A percentile compares a stretch with the other conserved stretches of the same genome.
phyloP scores from a whole-genome alignment of 2,797 vertebrate species.

The Miichthys miiuy region DNA sequence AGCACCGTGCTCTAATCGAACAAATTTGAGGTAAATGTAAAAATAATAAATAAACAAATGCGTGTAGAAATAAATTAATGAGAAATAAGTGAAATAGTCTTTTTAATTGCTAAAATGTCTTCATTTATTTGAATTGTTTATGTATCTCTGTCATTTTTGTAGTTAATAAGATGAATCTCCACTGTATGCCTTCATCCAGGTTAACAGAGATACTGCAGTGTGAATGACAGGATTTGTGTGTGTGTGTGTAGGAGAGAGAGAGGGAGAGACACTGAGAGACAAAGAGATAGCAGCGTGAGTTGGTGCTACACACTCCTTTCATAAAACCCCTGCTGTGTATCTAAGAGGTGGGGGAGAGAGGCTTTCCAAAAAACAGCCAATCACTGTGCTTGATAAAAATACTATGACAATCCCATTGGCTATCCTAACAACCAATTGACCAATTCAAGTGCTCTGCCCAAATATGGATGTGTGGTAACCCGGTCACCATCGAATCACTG shows the following conservation, averaged over 20 bases:
- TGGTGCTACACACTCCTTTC: background rate
- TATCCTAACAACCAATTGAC: conserved; percentile 5
- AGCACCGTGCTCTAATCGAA: too few species aligned
- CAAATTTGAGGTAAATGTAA: too few species aligned
- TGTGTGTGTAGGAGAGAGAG: background rate
- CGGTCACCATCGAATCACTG: conserved; percentile 15
- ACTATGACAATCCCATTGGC: conserved; percentile 12
- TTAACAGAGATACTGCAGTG: conserved; percentile 1
- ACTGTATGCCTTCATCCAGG: background rate
- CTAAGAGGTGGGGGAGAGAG: conserved; percentile 10
- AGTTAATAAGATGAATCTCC: background rate
- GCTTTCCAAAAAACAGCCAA: conserved; percentile 31
- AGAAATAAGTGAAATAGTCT: too few species aligned
- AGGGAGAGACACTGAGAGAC: background rate
- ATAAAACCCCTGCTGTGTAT: conserved; percentile 26
- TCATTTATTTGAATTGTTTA: too few species aligned
- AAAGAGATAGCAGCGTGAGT: background rate
- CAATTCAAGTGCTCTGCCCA: conserved; percentile 27
- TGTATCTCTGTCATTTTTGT: too few species aligned
- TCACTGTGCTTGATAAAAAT: background rate
- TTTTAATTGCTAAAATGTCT: too few species aligned
- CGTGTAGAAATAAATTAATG: too few species aligned
- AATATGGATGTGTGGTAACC: conserved; percentile 32
- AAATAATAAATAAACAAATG: too few species aligned
- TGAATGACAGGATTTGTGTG: conserved; percentile 9